Percentiles rank a stretch among this genome's conserved stretches.
These are phyloP conservation scores for Haliclystus octoradiatus DNA, from an alignment of 30 jellyfish, hydroid and myxozoan species.

Conservation along the genomic window DNA sequence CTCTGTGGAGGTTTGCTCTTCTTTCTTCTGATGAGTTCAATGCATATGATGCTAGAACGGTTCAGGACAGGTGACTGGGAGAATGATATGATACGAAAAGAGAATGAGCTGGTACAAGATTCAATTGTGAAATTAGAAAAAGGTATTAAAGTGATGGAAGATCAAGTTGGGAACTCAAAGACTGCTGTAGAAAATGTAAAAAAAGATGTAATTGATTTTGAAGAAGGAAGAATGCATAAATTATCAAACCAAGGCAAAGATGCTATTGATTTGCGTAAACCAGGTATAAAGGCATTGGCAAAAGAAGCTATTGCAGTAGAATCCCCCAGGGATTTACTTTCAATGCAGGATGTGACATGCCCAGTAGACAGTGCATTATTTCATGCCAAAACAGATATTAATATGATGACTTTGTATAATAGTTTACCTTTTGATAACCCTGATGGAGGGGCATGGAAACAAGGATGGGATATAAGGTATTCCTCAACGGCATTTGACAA, in stretches of 20 bases:
- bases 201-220: conserved; percentile 9
- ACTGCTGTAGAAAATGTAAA: conserved; percentile 8
- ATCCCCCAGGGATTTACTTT: too few species aligned
- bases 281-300: too few species aligned
- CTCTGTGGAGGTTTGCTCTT: conserved; percentile 52
- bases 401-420: conserved; percentile 66
- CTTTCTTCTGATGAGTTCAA: conserved; percentile 51
- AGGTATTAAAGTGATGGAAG: conserved; percentile 2
- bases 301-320: too few species aligned
- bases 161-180: conserved; percentile 12
- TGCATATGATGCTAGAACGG: conserved; percentile 74
- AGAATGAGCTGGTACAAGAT: background rate
- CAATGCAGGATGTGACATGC: too few species aligned
- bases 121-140: background rate
- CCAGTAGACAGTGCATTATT: too few species aligned
- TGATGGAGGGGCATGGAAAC: conserved; percentile 93
- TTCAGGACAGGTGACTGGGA: conserved; percentile 24
- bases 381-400: background rate
- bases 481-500: conserved; percentile 50
- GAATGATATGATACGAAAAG: conserved; percentile 45
- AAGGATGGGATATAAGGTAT: conserved; percentile 79
- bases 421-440: conserved; percentile 62
- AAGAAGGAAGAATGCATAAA: conserved; percentile 2
- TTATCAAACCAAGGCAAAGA: too few species aligned
- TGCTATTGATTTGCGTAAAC: too few species aligned